Base-by-base conservation (phyloP, 2,797 vertebrate species). In the Pseudomugil tenellus region DNA sequence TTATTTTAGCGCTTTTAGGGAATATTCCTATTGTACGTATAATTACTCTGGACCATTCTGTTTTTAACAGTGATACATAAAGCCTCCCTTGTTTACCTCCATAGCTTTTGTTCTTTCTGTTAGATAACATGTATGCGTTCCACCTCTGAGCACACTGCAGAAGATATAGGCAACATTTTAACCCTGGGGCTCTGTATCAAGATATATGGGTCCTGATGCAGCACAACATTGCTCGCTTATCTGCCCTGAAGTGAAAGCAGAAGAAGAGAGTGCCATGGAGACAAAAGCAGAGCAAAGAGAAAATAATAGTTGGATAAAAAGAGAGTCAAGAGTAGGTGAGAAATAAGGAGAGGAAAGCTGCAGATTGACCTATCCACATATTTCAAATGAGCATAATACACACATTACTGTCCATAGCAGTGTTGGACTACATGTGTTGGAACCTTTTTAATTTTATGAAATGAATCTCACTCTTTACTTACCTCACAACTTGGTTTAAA, bases 381-480 rank as follows among this genome's bases (percentile, higher is more conserved):
- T 84, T 89, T 89, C 81, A 84, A 89, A 90, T 88, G 72, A 83
- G 71, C 62, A 77, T 54, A 29, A 32, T 59, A 29, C 4, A 28
- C 79, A 74, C 55, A 39, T 85, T 78, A 72, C 66, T 79, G 80
- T 84, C 63, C 72, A 60, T 58, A 65, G 75, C 59, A 59, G 64
- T 59, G 51, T 77, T 72, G 58, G 29, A 49, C 76, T 61, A 48
- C 49, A 17, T 65, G 74, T 56, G 53, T 35, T 59, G 43, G 19
- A 32, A 17, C 73, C 62, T 72, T 34, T 58, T 23, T 63, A 26
- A 48, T 70, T 71, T 23, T 1, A 28, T 31, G n/a, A n/a, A n/a
- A n/a, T n/a, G n/a, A n/a, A n/a, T n/a, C n/a, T n/a, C n/a, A n/a
- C 32, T 6, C 23, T 55, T 14, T 60, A 46, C 28, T 48, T 29